phyloP scores from a whole-genome alignment of 2,113 vertebrate genomes.

The Nettapus auritus region DNA sequence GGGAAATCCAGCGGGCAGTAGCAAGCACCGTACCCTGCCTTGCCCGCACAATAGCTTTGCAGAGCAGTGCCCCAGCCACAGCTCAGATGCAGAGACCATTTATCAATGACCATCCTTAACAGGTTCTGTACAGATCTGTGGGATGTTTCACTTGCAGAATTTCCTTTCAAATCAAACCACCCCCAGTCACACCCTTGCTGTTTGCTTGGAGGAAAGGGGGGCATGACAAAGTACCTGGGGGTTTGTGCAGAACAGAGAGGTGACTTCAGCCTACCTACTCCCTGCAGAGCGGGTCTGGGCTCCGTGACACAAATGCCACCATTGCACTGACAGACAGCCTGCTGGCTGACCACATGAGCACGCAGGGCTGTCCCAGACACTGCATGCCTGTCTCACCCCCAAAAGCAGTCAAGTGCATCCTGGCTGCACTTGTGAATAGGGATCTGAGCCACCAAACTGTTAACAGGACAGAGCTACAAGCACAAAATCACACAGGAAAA shows the following conservation, averaged over 20 bases:
- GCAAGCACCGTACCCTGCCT: not conserved
- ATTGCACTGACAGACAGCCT: not conserved
- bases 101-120: not conserved
- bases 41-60: rapidly evolving
- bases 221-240: not conserved
- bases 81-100: not conserved
- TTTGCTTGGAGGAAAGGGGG: not conserved
- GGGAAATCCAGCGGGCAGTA: not conserved
- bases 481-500: not conserved
- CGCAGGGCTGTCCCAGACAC: not conserved
- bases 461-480: not conserved
- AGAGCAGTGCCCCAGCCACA: not conserved
- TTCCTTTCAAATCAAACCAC: not conserved
- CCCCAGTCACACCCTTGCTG: not conserved
- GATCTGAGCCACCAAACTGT: not conserved
- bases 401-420: not conserved
- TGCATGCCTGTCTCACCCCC: rapidly evolving
- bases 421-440: not conserved
- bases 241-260: not conserved
- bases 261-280: not conserved
- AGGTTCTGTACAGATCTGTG: not conserved
- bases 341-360: not conserved
- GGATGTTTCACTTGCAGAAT: not conserved
- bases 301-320: rapidly evolving
- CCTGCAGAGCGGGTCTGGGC: rapidly evolving